Conservation (phyloP, 1,140 invertebrate species). For the Drosophila eugracilis region DNA sequence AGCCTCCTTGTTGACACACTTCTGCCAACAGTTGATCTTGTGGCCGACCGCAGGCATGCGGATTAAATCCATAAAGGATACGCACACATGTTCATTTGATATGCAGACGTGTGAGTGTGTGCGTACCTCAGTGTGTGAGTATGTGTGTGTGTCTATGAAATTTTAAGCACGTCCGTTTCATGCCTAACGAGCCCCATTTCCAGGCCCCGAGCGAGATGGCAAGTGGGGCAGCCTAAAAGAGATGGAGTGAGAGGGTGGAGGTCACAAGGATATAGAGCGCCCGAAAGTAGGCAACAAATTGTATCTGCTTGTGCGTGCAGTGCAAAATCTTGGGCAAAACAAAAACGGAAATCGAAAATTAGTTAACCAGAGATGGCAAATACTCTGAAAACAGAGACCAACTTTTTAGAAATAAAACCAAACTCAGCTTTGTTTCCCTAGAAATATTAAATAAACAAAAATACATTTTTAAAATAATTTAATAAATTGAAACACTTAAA, state of each 20-base stretch:
- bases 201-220: slow-evolving; percentile 34
- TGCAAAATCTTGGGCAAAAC: not conserved
- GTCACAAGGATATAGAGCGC: slow-evolving; percentile 16
- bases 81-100: slow-evolving; percentile 59
- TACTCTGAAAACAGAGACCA: not conserved
- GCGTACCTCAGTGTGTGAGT: slow-evolving; percentile 10
- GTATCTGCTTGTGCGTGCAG: slow-evolving; percentile 34
- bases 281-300: slow-evolving; percentile 68
- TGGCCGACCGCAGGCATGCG: slow-evolving; percentile 80
- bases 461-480: no score
- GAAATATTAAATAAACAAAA: no score
- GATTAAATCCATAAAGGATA: slow-evolving; percentile 84
- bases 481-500: not conserved
- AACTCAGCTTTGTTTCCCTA: no score
- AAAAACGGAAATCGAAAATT: not conserved
- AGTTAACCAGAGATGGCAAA: not conserved
- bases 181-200: slow-evolving; percentile 73
- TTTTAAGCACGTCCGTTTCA: slow-evolving; percentile 80
- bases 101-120: slow-evolving; percentile 19
- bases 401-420: no score
- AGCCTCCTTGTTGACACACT: slow-evolving; percentile 78
- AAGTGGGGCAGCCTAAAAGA: not conserved
- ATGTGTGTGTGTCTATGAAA: slow-evolving; percentile 62
- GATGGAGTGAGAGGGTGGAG: not conserved
- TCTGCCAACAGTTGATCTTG: slow-evolving; percentile 83